phyloP scores from a whole-genome alignment of 2,888 invertebrate species.

The Sesia apiformis region DNA sequence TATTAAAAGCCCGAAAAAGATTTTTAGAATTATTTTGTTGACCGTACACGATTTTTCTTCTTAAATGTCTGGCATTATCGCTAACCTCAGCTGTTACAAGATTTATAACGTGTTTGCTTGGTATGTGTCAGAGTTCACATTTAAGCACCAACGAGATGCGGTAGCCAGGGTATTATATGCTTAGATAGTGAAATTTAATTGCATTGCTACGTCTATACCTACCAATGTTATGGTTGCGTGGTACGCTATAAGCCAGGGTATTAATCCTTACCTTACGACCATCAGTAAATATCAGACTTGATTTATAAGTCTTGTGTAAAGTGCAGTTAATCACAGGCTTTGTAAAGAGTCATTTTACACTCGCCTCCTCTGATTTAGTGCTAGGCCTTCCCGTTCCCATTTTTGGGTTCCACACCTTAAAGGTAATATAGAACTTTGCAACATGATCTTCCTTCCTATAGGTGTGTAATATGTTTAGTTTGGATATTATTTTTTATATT shows the following conservation, averaged over 20 bases:
- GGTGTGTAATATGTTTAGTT: too few species aligned
- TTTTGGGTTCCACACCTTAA: conserved; percentile 8
- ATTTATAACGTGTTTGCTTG: conserved; percentile 6
- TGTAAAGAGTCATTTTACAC: not conserved
- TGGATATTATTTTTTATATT: too few species aligned
- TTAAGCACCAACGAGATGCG: conserved; percentile 3
- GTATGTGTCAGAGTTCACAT: conserved; percentile 23
- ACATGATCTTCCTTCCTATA: too few species aligned
- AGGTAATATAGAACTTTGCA: too few species aligned
- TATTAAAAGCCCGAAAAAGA: too few species aligned
- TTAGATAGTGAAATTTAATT: conserved; percentile 11
- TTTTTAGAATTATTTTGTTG: too few species aligned
- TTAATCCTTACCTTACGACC: not conserved
- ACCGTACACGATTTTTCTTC: not conserved
- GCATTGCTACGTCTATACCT: conserved; percentile 8
- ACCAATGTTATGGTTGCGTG: not conserved
- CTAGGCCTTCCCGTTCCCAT: not conserved
- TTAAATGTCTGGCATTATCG: not conserved
- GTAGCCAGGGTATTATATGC: conserved; percentile 4
- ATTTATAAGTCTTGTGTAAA: not conserved
- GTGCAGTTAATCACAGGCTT: not conserved
- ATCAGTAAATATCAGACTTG: not conserved
- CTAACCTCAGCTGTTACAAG: not conserved
- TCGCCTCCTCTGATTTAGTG: not conserved
- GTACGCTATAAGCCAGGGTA: not conserved